These are phyloP conservation scores for Mormoops blainvillei DNA, from an alignment of 2,113 vertebrate genomes.

Conservation along the genomic window DNA sequence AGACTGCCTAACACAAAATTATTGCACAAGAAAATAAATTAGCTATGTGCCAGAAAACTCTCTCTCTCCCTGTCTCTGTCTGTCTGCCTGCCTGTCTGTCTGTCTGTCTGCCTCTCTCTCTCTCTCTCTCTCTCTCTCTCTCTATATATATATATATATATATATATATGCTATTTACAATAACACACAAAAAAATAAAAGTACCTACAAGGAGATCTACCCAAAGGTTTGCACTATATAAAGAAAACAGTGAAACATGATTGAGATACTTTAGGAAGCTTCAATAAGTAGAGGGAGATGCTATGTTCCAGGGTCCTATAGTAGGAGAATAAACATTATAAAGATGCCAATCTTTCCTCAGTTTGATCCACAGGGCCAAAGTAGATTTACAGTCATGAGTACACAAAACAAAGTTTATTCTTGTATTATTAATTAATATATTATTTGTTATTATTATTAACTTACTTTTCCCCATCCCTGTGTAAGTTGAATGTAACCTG, in stretches of 20 bases:
- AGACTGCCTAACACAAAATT: not conserved
- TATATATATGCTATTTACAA: not conserved
- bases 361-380: not conserved
- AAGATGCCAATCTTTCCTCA: not conserved
- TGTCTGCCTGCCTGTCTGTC: too few species aligned
- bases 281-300: not conserved
- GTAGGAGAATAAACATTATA: not conserved
- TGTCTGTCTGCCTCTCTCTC: too few species aligned
- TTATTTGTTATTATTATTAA: not conserved
- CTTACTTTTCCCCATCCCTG: not conserved
- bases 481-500: not conserved
- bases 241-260: not conserved
- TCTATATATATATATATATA: not conserved
- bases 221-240: not conserved
- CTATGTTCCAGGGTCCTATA: not conserved
- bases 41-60: not conserved
- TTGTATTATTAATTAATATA: not conserved
- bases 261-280: not conserved
- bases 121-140: too few species aligned
- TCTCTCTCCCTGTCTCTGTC: too few species aligned
- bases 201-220: not conserved
- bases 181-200: not conserved
- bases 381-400: too few species aligned
- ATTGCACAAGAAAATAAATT: not conserved
- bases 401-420: too few species aligned